These are phyloP conservation scores for Automeris io DNA, from an alignment of 2,888 invertebrate species.

Conservation along the genomic window DNA sequence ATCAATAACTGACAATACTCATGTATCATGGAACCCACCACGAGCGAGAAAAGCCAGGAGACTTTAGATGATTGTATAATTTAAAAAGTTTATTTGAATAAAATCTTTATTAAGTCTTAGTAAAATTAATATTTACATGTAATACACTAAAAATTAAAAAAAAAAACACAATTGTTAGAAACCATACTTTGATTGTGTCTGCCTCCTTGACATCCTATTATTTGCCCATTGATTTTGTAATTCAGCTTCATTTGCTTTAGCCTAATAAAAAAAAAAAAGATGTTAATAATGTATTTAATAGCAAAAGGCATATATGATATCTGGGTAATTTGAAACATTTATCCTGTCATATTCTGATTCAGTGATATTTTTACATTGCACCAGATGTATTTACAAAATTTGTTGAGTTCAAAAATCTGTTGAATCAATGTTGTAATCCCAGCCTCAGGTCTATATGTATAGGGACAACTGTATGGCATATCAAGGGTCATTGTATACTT, in stretches of 20 bases:
- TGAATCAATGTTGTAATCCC: no score
- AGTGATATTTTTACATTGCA: no score
- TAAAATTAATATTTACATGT: not conserved
- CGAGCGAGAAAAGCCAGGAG: slow-evolving; percentile 90
- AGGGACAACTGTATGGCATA: no score
- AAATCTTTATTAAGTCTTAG: not conserved
- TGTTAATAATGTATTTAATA: no score
- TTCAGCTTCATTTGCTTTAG: slow-evolving; percentile 95
- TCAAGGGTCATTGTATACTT: no score
- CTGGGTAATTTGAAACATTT: no score
- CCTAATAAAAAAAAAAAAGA: slow-evolving; percentile 75
- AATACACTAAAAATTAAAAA: not conserved
- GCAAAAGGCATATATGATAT: no score
- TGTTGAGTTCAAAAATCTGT: no score
- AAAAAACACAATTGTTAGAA: slow-evolving; percentile 76
- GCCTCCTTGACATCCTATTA: slow-evolving; percentile 88
- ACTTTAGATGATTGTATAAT: slow-evolving; percentile 73
- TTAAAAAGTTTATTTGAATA: not conserved
- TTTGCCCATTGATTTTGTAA: slow-evolving; percentile 96
- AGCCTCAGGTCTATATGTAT: no score
- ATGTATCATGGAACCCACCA: slow-evolving; percentile 88
- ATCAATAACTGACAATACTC: slow-evolving; percentile 95
- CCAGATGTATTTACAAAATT: no score
- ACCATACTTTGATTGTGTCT: slow-evolving; percentile 97
- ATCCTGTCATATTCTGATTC: no score